Evolutionary conservation across 2,888 invertebrate genomes (phyloP).

Genomic region (Athalia cordata): DNA sequence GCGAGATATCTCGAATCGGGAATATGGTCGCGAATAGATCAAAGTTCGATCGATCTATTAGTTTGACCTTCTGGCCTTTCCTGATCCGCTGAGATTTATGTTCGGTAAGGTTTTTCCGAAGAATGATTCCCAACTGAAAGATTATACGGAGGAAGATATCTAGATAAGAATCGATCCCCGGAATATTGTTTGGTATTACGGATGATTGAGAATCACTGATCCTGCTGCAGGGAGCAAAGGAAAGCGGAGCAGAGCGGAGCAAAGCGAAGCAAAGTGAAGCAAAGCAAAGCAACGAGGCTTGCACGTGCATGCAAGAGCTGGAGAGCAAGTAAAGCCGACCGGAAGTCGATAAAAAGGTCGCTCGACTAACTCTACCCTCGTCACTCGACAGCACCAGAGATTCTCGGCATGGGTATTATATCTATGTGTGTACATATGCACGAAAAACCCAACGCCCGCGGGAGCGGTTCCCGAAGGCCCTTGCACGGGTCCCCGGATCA

Average conservation of each 20-base stretch:
- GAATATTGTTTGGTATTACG: not conserved
- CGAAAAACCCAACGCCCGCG: too few relatives aligned
- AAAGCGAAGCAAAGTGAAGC: slow-evolving; percentile 22
- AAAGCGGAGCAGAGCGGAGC: too few relatives aligned
- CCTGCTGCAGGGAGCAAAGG: not conserved
- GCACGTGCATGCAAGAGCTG: slow-evolving; percentile 69
- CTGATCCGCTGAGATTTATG: not conserved
- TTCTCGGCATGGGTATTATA: slow-evolving; percentile 72
- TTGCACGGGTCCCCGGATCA: too few relatives aligned
- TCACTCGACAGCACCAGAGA: slow-evolving; percentile 67
- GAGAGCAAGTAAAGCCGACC: slow-evolving; percentile 65
- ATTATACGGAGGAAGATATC: not conserved
- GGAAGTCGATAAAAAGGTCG: slow-evolving; percentile 73
- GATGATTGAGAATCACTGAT: slow-evolving; percentile 29
- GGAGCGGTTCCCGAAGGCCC: too few relatives aligned
- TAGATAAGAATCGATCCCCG: not conserved
- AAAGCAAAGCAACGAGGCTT: slow-evolving; percentile 45
- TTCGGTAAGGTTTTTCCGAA: not conserved
- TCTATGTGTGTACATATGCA: not conserved
- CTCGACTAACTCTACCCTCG: slow-evolving; percentile 67
- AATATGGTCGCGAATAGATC: not conserved
- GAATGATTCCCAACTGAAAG: not conserved
- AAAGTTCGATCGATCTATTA: slow-evolving; percentile 2
- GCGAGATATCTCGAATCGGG: not conserved
- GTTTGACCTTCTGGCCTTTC: not conserved